Evolutionary conservation across 1,140 invertebrate species (phyloP).

Genomic region (Teleogryllus occipitalis): DNA sequence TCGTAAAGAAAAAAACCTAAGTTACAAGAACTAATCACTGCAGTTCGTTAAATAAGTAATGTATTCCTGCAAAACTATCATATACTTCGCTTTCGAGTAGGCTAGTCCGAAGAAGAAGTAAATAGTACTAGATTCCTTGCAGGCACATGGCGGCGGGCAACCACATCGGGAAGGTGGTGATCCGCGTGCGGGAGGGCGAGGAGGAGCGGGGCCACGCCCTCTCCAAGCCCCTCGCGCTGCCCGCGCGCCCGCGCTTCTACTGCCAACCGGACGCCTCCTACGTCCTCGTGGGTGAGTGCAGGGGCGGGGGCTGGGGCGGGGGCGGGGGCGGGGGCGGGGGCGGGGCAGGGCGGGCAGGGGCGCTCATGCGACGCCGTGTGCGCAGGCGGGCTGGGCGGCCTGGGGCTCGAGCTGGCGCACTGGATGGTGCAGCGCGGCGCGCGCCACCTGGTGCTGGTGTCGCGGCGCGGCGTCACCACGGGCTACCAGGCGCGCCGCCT

Average conservation of each 20-base stretch:
- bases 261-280: conserved; percentile 26
- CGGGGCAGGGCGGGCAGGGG: too few species aligned
- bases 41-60: too few species aligned
- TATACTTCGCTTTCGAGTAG: too few species aligned
- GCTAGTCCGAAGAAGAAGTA: too few species aligned
- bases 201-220: not conserved
- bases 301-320: too few species aligned
- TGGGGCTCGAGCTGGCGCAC: conserved; percentile 82
- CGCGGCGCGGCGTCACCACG: conserved; percentile 40
- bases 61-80: too few species aligned
- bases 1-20: too few species aligned
- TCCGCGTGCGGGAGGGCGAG: conserved; percentile 19
- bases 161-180: conserved; percentile 37
- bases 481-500: conserved; percentile 39
- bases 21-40: too few species aligned
- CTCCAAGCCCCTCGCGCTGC: conserved; percentile 25
- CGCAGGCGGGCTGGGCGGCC: conserved; percentile 75
- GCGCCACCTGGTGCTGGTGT: conserved; percentile 44
- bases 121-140: too few species aligned
- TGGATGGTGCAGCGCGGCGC: conserved; percentile 70
- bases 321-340: too few species aligned
- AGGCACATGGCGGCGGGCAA: conserved; percentile 49
- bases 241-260: conserved; percentile 44
- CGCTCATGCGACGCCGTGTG: conserved; percentile 35
- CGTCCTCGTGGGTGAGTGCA: too few species aligned